Evolutionary conservation across 2,888 invertebrate genomes (phyloP).

Genomic region (Bhutanitis thaidina): DNA sequence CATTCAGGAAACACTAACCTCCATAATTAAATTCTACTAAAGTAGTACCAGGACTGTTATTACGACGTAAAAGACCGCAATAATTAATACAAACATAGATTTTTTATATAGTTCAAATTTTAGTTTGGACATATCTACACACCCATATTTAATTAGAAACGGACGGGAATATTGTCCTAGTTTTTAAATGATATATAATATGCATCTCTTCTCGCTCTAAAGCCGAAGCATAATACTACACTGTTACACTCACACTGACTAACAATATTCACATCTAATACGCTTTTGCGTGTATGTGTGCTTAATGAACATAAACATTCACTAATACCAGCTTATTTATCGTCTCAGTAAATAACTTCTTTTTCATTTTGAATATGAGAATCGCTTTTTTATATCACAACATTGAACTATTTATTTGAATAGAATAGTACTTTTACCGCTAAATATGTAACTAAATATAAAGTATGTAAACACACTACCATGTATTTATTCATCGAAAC

Average conservation of each 20-base stretch:
- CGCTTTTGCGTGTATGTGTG: slow-evolving; percentile 17
- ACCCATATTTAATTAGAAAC: slow-evolving; percentile 50
- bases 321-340: slow-evolving; percentile 24
- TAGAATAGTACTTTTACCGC: slow-evolving; percentile 4
- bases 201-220: slow-evolving; percentile 70
- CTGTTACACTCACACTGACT: slow-evolving; percentile 44
- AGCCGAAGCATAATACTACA: slow-evolving; percentile 64
- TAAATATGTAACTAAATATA: background rate
- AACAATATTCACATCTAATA: slow-evolving; percentile 3
- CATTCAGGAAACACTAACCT: slow-evolving; percentile 13
- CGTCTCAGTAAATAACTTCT: slow-evolving; percentile 6
- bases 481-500: slow-evolving; percentile 32
- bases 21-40: slow-evolving; percentile 11
- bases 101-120: background rate
- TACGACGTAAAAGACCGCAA: slow-evolving; percentile 6
- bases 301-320: slow-evolving; percentile 32
- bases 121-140: slow-evolving; percentile 2
- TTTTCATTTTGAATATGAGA: slow-evolving; percentile 5
- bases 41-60: slow-evolving; percentile 8
- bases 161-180: slow-evolving; percentile 65
- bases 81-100: background rate
- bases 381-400: slow-evolving; percentile 3
- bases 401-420: background rate
- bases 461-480: slow-evolving; percentile 35
- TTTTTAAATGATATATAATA: slow-evolving; percentile 65